These are phyloP conservation scores for Porites lutea DNA, from an alignment of 64 coral and sea anemone species.

Conservation along the genomic window DNA sequence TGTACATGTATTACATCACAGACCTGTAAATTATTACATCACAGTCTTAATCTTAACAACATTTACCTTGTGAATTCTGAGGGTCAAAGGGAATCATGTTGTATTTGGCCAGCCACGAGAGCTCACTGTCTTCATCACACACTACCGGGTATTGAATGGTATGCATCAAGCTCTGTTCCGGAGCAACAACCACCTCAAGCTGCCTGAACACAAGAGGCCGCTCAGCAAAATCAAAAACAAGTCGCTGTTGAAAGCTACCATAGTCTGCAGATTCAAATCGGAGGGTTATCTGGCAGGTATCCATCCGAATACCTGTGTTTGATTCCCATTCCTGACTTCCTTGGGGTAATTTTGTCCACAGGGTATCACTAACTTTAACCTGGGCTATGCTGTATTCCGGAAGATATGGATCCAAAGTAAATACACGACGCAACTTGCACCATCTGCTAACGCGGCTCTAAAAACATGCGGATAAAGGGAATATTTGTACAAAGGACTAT, in stretches of 20 bases:
- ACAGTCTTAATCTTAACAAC: too few relatives aligned
- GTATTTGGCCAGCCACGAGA: conserved; percentile 76
- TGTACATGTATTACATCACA: too few relatives aligned
- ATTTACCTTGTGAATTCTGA: conserved; percentile 15
- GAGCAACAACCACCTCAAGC: conserved; percentile 82
- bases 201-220: conserved; percentile 61
- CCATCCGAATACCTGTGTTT: neutral
- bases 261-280: conserved; percentile 69
- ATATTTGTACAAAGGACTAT: neutral
- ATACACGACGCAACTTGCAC: conserved; percentile 66
- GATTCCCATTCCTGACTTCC: conserved; percentile 64
- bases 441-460: conserved; percentile 62
- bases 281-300: conserved; percentile 56
- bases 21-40: too few relatives aligned
- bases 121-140: conserved; percentile 79
- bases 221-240: conserved; percentile 90
- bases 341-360: neutral
- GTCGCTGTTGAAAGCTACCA: conserved; percentile 83
- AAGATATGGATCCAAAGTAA: conserved; percentile 81
- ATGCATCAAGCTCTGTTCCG: conserved; percentile 60
- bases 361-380: conserved; percentile 36
- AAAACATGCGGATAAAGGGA: neutral
- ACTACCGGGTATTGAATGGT: conserved; percentile 41
- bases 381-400: conserved; percentile 74
- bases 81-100: conserved; percentile 68